Conservation (phyloP, 2,797 vertebrate species). For the Phrynocephalus forsythii region DNA sequence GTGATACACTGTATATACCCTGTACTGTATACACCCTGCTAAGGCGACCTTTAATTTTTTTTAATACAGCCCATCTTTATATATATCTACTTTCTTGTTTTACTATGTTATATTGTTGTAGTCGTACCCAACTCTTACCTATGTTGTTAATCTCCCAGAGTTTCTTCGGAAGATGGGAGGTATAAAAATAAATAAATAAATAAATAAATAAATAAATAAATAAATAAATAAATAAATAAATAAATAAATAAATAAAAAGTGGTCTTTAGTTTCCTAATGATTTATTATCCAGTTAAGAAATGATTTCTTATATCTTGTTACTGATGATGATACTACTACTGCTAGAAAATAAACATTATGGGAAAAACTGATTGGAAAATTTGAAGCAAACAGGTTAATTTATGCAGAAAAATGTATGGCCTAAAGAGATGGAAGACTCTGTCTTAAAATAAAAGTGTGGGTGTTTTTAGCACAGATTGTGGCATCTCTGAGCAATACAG, state of each 20-base stretch:
- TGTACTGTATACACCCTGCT: too few species aligned
- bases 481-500: background rate
- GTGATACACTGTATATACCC: background rate
- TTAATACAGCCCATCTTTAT: too few species aligned
- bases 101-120: too few species aligned
- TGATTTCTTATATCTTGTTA: background rate
- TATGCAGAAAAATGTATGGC: background rate
- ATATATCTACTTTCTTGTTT: too few species aligned
- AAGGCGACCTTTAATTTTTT: too few species aligned
- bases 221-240: too few species aligned
- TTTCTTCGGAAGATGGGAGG: too few species aligned
- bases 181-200: too few species aligned
- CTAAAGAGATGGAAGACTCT: background rate
- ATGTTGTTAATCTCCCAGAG: too few species aligned
- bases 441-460: background rate
- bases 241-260: too few species aligned
- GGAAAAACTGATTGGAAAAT: slow-evolving; percentile 5
- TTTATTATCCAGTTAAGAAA: slow-evolving; percentile 19
- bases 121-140: too few species aligned
- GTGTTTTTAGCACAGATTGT: background rate
- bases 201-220: too few species aligned
- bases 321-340: background rate
- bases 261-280: background rate
- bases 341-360: background rate
- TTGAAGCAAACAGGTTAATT: background rate